Base-by-base conservation (phyloP, 2,797 vertebrate genomes). In the Esox lucius region DNA sequence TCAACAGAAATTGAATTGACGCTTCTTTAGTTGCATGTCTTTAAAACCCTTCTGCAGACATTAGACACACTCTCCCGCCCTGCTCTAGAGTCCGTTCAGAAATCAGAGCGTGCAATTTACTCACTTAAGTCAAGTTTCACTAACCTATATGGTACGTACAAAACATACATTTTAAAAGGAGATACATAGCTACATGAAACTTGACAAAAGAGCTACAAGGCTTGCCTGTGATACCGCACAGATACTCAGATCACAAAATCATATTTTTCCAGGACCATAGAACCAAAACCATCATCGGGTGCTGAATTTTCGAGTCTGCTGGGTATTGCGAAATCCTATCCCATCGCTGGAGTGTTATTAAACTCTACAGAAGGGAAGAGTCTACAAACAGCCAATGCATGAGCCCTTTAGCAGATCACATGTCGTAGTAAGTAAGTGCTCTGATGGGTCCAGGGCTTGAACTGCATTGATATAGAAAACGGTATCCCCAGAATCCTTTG, bases 321-420 rank as follows among this genome's bases (percentile, higher is more conserved):
- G 81, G 78, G 86, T 83, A 81, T 80, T 85, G 83, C 62, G 31
- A 83, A 69, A 65, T 83, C 70, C 74, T 84, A 59, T 48, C 70
- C 28, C 62, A 51, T 80, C 39, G 62, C 76, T 75, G 59, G 28
- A 42, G 22, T 24, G 42, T 71, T 28, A 64, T 56, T 65, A 65
- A 69, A 65, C 26, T 16, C 31, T 19, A 42, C 24, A 48, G 71
- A 66, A 79, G 35, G 33, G n/a, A 64, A n/a, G 56, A 62, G 68
- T 71, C 1, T 72, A 33, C 22, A 16, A 6, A 56, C 6, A 31
- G 42, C 67, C 66, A 51, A 56, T 35, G 31, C 48, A 15, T 19
- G 39, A 76, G 62, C 68, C 26, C 71, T 61, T 69, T 1, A 51
- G 26, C 75, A 39, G 75, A 17, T 72, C 69, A 67, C 75, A 71